Percentiles rank a stretch among this genome's conserved stretches.
These are phyloP conservation scores for Caerostris extrusa DNA, from an alignment of 1,140 invertebrate species.

Conservation along the genomic window DNA sequence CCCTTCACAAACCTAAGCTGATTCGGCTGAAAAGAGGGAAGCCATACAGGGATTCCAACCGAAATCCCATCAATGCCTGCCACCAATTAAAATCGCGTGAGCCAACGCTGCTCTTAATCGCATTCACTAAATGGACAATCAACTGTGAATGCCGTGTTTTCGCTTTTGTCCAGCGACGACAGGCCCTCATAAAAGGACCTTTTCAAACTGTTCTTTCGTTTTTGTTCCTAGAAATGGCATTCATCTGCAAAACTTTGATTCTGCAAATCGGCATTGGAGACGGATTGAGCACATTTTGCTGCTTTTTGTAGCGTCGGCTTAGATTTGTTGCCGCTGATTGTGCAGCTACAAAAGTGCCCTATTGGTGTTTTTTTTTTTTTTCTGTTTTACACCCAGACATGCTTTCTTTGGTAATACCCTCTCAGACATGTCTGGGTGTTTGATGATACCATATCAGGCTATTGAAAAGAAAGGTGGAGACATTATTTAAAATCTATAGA, in stretches of 20 bases:
- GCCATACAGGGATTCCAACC: neutral
- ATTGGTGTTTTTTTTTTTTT: too few relatives aligned
- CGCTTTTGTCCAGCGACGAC: constrained; percentile 21
- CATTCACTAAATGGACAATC: constrained; percentile 54
- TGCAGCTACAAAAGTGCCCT: neutral
- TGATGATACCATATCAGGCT: too few relatives aligned
- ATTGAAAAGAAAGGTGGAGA: too few relatives aligned
- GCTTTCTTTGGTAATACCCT: neutral
- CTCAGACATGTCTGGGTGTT: too few relatives aligned
- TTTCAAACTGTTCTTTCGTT: neutral
- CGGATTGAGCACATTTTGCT: neutral
- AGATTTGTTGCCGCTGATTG: neutral
- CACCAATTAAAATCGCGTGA: constrained; percentile 55
- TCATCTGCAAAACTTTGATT: constrained; percentile 8
- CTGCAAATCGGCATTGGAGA: neutral
- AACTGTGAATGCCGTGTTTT: constrained; percentile 4
- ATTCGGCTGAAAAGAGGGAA: constrained; percentile 31
- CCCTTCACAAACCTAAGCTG: neutral
- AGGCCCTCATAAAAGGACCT: neutral
- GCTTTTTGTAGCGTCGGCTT: neutral
- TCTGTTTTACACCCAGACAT: neutral
- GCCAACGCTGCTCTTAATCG: constrained; percentile 47
- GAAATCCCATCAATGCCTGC: constrained; percentile 51
- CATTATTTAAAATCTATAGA: too few relatives aligned
- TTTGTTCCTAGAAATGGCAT: constrained; percentile 14